Percentiles rank a stretch among this genome's conserved stretches.
Evolutionary conservation across 2,797 vertebrate species (phyloP).

Genomic region (Sebastes paucispinis): DNA sequence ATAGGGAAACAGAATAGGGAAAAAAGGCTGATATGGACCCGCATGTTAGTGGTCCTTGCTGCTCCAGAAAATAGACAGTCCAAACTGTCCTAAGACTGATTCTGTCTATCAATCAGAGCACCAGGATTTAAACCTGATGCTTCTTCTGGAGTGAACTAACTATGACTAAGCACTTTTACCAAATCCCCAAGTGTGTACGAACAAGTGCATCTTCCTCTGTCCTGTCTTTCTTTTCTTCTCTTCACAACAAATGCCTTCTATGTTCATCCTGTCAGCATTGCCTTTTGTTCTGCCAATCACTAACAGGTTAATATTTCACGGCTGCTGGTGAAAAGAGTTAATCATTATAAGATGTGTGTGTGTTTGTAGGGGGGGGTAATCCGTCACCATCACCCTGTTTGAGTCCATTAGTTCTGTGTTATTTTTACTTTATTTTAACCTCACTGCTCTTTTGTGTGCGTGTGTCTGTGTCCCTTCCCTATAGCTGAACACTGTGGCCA

Average conservation of each 20-base stretch:
- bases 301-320: slow-evolving; percentile 52
- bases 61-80: slow-evolving; percentile 11
- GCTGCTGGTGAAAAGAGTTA: slow-evolving; percentile 33
- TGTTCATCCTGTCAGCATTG: slow-evolving; percentile 45
- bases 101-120: slow-evolving; percentile 27
- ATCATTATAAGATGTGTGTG: slow-evolving; percentile 27
- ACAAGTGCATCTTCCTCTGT: slow-evolving; percentile 46
- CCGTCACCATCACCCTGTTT: not conserved
- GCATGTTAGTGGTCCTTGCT: slow-evolving; percentile 11
- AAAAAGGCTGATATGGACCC: slow-evolving; percentile 4
- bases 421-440: slow-evolving; percentile 59
- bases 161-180: slow-evolving; percentile 66
- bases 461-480: slow-evolving; percentile 59
- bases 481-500: slow-evolving; percentile 76
- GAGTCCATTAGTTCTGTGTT: slow-evolving; percentile 21
- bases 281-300: slow-evolving; percentile 51
- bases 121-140: slow-evolving; percentile 21
- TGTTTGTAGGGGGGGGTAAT: not conserved
- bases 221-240: slow-evolving; percentile 17
- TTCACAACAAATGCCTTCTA: slow-evolving; percentile 64
- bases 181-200: slow-evolving; percentile 36
- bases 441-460: slow-evolving; percentile 52
- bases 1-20: not conserved
- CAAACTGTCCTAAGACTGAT: not conserved
- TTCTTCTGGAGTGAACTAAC: slow-evolving; percentile 35